phyloP scores from a whole-genome alignment of 2,113 vertebrate genomes.

The Lepidothrix coronata region DNA sequence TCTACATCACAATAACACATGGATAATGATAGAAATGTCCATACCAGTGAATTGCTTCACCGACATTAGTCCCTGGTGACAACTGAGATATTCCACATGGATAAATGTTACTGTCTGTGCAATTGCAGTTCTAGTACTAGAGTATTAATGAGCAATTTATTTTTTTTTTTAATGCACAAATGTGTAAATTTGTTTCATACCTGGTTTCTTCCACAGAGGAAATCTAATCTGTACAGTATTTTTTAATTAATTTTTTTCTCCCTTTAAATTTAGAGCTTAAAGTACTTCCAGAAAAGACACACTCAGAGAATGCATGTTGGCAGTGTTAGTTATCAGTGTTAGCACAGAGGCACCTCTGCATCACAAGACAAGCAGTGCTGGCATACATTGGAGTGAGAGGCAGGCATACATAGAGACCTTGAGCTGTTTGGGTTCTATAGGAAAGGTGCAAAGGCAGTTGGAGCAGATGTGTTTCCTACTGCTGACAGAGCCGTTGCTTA shows the following conservation, averaged over 20 bases:
- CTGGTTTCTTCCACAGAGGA: background rate
- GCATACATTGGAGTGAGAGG: no score
- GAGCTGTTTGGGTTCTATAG: fast-evolving
- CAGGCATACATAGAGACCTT: fast-evolving
- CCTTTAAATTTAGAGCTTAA: background rate
- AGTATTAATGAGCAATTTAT: background rate
- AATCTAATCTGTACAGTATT: background rate
- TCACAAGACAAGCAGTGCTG: background rate
- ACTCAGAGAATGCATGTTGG: background rate
- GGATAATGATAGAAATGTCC: background rate
- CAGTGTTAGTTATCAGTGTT: background rate
- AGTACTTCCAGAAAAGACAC: background rate
- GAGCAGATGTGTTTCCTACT: background rate
- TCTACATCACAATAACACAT: background rate
- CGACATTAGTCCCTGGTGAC: background rate
- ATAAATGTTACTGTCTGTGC: background rate
- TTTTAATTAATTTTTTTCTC: background rate
- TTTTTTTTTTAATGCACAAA: background rate
- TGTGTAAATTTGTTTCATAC: background rate
- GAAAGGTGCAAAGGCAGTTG: background rate
- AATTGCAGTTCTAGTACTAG: background rate
- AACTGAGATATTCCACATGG: background rate
- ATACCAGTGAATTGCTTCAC: background rate
- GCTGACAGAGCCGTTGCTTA: background rate
- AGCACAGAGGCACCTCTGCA: background rate